Evolutionary conservation across 2,797 vertebrate species (phyloP).

Genomic region (Macroramphosus scolopax): DNA sequence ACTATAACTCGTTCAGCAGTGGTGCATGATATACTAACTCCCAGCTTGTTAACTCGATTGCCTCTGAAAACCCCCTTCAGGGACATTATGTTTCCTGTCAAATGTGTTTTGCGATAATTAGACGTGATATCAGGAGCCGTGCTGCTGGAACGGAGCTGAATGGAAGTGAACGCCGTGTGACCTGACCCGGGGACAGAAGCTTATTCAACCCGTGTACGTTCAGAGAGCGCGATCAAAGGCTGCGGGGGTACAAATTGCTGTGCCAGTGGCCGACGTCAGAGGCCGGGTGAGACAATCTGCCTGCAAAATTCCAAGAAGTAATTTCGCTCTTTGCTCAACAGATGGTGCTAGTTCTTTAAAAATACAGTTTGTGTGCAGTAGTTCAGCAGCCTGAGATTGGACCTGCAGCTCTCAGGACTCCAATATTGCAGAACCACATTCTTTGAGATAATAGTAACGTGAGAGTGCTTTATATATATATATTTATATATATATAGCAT

Average conservation of each 20-base stretch:
- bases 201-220: neutral
- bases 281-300: constrained; percentile 47
- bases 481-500: constrained; percentile 3
- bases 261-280: neutral
- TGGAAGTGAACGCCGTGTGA: neutral
- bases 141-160: constrained; percentile 10
- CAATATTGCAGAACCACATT: no score
- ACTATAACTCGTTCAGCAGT: neutral
- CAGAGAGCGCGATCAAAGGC: neutral
- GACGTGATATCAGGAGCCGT: neutral
- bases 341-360: constrained; percentile 48
- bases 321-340: constrained; percentile 50
- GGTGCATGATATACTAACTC: constrained; percentile 22
- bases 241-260: no score
- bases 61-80: neutral
- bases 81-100: neutral
- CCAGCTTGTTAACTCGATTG: neutral
- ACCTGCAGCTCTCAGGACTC: no score
- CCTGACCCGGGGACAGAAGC: neutral
- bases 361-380: neutral
- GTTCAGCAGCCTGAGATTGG: no score
- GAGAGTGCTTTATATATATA: no score
- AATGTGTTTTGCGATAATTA: constrained; percentile 4
- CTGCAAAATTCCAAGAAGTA: constrained; percentile 1
- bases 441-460: no score